Evolutionary conservation across 2,888 invertebrate species (phyloP), one percentile per base, ranked within the genome.

Genomic region (Diplazon laetatorius): DNA sequence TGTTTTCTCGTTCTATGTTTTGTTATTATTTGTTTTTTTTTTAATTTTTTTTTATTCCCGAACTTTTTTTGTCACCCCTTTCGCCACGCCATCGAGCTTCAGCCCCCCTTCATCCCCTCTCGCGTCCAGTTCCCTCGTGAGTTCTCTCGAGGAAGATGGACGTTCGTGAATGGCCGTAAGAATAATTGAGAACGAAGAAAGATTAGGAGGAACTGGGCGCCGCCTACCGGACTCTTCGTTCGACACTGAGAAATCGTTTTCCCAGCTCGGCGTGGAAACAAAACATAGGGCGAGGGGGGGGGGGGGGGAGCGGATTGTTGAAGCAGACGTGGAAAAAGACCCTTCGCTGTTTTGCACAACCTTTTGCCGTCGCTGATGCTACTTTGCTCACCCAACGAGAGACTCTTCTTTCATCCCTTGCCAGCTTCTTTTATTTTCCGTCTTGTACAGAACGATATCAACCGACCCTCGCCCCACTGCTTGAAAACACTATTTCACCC

Each of bases 231-330:
- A 68, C 62, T 55, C 62, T 71, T 75, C 66, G 70, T 57, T 71
- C 71, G 78, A 79, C 78, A 52, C 68, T 75, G 78, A 79, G 71
- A 75, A 72, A 79, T 79, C 75, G 78, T 63, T 79, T n/a, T 78
- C 59, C 71, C 37, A 22, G n/a, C 62, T 44, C 25, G 46, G 35
- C 20, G 20, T 30, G 52, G 16, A 52, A 63, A 77, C 71, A 75
- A 60, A 68, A 79, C 71, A 79, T 63, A 75, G 75, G 75, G 63
- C 71, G 68, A 57, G 50, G 22, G 76, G n/a, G n/a, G 42, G n/a
- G n/a, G n/a, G 42, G 42, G 55, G 75, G 63, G 35, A 30, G 18
- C n/a, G n/a, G 37, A 8, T 37, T 6, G 37, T 8, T 12, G 37
- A 37, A 37, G 10, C 4, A 6, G 37, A 37, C 50, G 52, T n/a